phyloP scores from a whole-genome alignment of 2,113 vertebrate species.

The Oryctolagus cuniculus region mOryCun1.1 NC_091432.1:161966001-161966500 shows the following conservation, averaged over 20 bases:
- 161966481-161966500: background rate
- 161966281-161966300: background rate
- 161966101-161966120: slow-evolving; percentile 4
- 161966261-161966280: background rate
- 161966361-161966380: background rate
- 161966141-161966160: background rate
- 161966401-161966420: background rate
- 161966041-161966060: slow-evolving; percentile 29
- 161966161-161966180: background rate
- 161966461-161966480: background rate
- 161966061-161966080: background rate
- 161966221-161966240: background rate
- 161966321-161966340: background rate
- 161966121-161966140: background rate
- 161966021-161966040: background rate
- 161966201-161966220: background rate
- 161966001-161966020: background rate
- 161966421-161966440: background rate
- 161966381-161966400: slow-evolving; percentile 30
- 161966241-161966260: background rate
- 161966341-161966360: background rate
- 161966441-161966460: slow-evolving; percentile 35
- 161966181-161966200: background rate
- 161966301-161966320: background rate
- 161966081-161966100: background rate